Evolutionary conservation across 2,797 vertebrate species (phyloP).

Genomic region (Lagocephalus sceleratus): DNA sequence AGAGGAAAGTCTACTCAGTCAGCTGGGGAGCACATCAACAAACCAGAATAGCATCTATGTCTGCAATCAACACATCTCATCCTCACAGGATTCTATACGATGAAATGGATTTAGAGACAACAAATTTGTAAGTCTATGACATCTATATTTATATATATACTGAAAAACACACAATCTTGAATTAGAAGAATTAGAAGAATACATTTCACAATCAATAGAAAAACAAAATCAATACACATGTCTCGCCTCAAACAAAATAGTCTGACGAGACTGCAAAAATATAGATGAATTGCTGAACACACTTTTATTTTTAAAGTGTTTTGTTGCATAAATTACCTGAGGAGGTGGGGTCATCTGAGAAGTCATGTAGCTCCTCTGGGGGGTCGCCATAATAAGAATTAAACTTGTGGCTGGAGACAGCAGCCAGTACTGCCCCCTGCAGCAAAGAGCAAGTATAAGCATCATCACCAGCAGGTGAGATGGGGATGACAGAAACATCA

Average conservation of each 20-base stretch:
- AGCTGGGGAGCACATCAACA: conserved; percentile 16
- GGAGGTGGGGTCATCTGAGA: conserved; percentile 97
- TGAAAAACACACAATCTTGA: no score
- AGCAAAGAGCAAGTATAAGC: not conserved
- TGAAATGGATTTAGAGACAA: no score
- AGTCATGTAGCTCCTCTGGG: conserved; percentile 96
- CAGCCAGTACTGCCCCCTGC: conserved; percentile 96
- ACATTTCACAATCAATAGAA: no score
- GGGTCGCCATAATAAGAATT: conserved; percentile 99
- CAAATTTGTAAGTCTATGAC: no score
- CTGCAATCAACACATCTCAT: no score
- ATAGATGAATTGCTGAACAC: no score
- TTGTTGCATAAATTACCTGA: conserved; percentile 81
- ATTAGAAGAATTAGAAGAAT: no score
- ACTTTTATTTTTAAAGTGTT: not conserved
- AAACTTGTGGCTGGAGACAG: conserved; percentile 99
- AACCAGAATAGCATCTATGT: conserved; percentile 13
- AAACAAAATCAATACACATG: no score
- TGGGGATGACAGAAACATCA: not conserved
- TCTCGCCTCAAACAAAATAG: no score
- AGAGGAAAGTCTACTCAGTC: conserved; percentile 33
- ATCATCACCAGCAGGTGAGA: not conserved
- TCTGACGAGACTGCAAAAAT: no score
- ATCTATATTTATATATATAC: no score
- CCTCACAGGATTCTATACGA: no score